Evolutionary conservation across 2,797 vertebrate genomes (phyloP), one percentile per base, ranked within the genome.

Genomic region (Sylvilagus floridanus): DNA sequence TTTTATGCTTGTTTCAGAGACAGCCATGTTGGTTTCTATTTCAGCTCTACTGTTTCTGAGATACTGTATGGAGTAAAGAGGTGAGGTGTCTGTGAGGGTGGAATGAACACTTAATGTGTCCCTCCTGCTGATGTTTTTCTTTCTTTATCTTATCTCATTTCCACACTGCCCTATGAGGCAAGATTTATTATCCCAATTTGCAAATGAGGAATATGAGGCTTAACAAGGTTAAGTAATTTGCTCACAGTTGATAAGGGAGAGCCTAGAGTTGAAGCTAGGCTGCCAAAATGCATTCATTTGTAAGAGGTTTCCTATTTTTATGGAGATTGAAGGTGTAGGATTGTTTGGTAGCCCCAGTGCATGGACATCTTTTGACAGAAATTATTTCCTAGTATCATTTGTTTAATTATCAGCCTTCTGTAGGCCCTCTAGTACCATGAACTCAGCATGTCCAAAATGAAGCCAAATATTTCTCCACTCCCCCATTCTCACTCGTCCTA

Each of bases 131-230:
- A 84, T 77, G 50, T 50, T 82, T 35, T 94, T 71, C 60, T 93
- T 75, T 28, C 52, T 93, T 94, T 82, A 62, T 87, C 32, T 94
- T 71, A 50, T 84, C 84, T 62, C 60, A 52, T 92, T 94, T 65
- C 84, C 73, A 68, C 60, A 73, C 88, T 57, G 16, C 52, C 24
- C 60, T 91, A 2, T 50, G 77, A 91, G 47, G 22, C 63, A 88
- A 95, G 72, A 69, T 72, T 87, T 93, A 81, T 60, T 89, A 95
- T 71, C 72, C 65, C 89, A 91, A 84, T 93, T 94, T 94, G 63
- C 52, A 93, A 66, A 81, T 92, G 68, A 93, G 72, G 35, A 89
- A 89, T 91, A 28, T 84, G 63, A 96, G 57, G 26, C 52, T 88
- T 72, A 82, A 84, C 47, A 81, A 92, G 28, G 47, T 83, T 66